Base-by-base conservation (phyloP, 2,888 invertebrate species). In the Leptopilina drosophilae region DNA sequence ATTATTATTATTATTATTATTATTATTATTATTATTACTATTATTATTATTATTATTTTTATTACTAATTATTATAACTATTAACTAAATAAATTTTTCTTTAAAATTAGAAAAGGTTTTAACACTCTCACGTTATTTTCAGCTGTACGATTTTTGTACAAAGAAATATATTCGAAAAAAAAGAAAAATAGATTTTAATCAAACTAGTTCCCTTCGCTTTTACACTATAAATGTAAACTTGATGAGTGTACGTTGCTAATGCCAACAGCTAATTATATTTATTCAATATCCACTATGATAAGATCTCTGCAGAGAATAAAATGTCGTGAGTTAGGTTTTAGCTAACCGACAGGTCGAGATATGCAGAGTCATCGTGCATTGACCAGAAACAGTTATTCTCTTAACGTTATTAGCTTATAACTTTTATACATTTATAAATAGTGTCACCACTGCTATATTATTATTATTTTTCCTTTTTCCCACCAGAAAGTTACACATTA, bases 261-360 rank as follows among this genome's bases (percentile, higher is more conserved):
- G 76, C 82, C 81, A 81, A 79, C 83, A 81, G 85, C 89, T 87
- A 89, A 89, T 89, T 88, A 89, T 86, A 86, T 87, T 88, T 88
- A 87, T 88, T 89, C 87, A 88, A 89, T 86, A 89, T 87, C 88
- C 88, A 88, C 84, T 67, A 62, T 66, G 88, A 89, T 89, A 88
- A 77, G 82, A 88, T 88, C 88, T 85, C 85, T 84, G 80, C 76
- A 83, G 78, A 81, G 83, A 81, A 81, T 83, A 82, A 82, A 33
- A 81, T 83, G 82, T 83, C 81, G 86, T 88, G 88, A 86, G 88
- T 85, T 84, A 87, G 88, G 85, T 87, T 82, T 33, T 85, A 84
- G 85, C 86, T 87, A 89, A 84, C 86, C 83, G 84, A 87, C 88
- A 88, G 80, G 86, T 88, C 83, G 82, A 78, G 79, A 76, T 73